These are phyloP conservation scores for Mnemiopsis leidyi DNA, from an alignment of 37 sponge, comb jelly and placozoan species.

Conservation along the genomic window DNA sequence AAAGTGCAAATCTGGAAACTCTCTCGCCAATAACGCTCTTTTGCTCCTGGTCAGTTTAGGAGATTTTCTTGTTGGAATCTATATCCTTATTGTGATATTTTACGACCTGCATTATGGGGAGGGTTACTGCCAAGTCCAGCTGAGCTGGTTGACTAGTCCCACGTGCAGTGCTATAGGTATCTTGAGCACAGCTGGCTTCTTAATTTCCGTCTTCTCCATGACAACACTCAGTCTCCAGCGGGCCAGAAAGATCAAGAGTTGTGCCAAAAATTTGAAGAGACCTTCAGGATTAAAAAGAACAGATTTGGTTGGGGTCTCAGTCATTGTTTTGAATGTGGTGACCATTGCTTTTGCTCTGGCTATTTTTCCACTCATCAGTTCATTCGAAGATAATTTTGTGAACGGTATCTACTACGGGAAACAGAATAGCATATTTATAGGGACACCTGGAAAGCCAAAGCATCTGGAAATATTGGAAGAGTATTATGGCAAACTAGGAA, in stretches of 20 bases:
- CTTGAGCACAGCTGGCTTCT: background rate
- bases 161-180: background rate
- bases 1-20: background rate
- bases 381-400: background rate
- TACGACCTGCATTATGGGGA: background rate
- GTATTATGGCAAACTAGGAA: constrained; percentile 54
- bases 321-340: background rate
- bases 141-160: background rate
- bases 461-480: background rate
- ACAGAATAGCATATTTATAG: background rate
- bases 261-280: too few species aligned
- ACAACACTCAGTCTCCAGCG: background rate
- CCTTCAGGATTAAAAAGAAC: background rate
- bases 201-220: background rate
- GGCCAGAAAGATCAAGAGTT: background rate
- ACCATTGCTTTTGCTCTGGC: background rate
- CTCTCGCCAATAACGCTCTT: background rate
- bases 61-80: background rate
- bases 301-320: background rate
- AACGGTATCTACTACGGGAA: constrained; percentile 7
- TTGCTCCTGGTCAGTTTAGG: background rate
- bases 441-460: background rate
- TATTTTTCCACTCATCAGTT: background rate
- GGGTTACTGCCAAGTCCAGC: background rate
- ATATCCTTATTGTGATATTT: background rate